Conservation (phyloP, 2,113 vertebrate species). For the Prunella himalayana region DNA sequence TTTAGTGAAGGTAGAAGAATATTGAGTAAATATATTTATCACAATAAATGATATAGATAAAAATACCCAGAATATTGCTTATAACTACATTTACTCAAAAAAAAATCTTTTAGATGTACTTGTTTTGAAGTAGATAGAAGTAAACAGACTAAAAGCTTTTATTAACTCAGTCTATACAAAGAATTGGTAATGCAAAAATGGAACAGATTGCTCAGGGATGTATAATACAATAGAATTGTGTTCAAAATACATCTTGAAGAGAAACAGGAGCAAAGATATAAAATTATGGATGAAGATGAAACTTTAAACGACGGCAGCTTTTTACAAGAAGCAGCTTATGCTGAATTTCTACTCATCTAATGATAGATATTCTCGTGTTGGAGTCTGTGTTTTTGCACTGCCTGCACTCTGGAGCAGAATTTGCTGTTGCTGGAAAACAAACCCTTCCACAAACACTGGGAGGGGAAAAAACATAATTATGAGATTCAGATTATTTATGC, state of each 20-base stretch:
- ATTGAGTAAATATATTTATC: not conserved
- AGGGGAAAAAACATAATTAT: not conserved
- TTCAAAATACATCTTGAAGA: not conserved
- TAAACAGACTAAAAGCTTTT: not conserved
- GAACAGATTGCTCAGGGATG: not conserved
- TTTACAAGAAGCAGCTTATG: not conserved
- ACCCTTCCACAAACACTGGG: not conserved
- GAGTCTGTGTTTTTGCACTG: not conserved
- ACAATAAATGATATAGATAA: not conserved
- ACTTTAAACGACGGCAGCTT: not conserved
- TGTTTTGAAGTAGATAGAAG: not conserved
- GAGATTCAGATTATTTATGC: not conserved
- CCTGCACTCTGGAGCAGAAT: not conserved
- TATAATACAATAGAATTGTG: not conserved
- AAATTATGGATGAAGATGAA: not conserved
- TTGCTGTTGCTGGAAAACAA: not conserved
- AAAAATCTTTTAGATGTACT: not conserved
- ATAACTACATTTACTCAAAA: not conserved
- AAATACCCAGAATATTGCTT: not conserved
- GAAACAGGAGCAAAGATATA: not conserved
- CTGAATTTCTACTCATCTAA: not conserved
- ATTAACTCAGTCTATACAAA: not conserved
- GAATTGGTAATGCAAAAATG: not conserved
- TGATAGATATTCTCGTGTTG: not conserved
- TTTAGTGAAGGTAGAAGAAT: not conserved